phyloP scores from a whole-genome alignment of 2,888 invertebrate genomes.

The Limnephilus lunatus region DNA sequence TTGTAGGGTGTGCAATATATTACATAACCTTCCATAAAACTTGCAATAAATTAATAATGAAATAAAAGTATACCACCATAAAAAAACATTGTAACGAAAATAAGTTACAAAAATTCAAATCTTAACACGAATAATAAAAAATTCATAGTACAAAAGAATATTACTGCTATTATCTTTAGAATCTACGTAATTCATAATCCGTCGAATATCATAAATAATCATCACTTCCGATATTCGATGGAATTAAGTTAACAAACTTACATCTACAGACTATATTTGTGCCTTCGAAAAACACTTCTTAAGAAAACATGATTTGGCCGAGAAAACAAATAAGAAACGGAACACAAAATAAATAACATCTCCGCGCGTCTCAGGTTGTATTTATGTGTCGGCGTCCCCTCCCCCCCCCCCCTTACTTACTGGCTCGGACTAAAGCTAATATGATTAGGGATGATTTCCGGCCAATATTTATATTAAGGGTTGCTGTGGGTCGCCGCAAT shows the following conservation, averaged over 20 bases:
- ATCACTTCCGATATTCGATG: too few relatives aligned
- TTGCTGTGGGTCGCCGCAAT: conserved; percentile 40
- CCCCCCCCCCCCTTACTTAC: background rate
- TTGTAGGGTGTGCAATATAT: too few relatives aligned
- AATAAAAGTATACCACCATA: too few relatives aligned
- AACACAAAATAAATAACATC: conserved; percentile 18
- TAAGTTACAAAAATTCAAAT: too few relatives aligned
- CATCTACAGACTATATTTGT: background rate
- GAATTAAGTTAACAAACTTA: too few relatives aligned
- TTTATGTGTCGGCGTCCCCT: background rate
- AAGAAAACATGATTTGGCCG: background rate
- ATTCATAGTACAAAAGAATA: too few relatives aligned
- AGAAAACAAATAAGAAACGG: conserved; percentile 34
- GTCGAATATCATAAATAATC: background rate
- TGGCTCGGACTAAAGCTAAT: conserved; percentile 55
- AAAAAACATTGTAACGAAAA: too few relatives aligned
- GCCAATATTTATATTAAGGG: conserved; percentile 63
- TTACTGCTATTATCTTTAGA: too few relatives aligned
- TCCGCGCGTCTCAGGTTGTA: conserved; percentile 6
- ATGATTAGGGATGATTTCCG: conserved; percentile 64
- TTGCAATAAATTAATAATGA: too few relatives aligned
- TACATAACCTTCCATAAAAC: too few relatives aligned
- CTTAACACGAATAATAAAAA: too few relatives aligned
- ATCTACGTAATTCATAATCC: too few relatives aligned
- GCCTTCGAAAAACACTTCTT: background rate